Evolutionary conservation across 2,113 vertebrate genomes (phyloP).

Genomic region (Odocoileus hemionus): DNA sequence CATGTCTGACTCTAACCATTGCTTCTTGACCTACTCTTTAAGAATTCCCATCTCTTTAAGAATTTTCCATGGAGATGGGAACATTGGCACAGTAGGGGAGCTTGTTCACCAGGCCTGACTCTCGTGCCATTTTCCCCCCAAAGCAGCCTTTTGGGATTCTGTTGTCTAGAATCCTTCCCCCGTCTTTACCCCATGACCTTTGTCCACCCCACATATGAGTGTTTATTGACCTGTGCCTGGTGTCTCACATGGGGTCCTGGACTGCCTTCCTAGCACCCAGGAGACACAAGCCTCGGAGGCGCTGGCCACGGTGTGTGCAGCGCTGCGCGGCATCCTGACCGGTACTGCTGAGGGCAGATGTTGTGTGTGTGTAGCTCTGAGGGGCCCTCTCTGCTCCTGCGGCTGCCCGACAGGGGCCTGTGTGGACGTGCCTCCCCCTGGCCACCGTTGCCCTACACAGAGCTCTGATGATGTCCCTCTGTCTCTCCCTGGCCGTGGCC

Average conservation of each 20-base stretch:
- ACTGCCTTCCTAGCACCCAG: background rate
- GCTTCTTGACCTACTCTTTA: background rate
- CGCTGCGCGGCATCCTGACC: background rate
- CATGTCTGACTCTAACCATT: background rate
- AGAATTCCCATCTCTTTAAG: background rate
- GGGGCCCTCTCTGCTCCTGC: background rate
- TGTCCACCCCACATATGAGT: background rate
- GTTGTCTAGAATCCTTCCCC: background rate
- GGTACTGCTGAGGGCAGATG: background rate
- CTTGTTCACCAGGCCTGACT: background rate
- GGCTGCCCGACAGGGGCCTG: background rate
- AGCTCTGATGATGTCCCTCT: background rate
- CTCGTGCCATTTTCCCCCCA: background rate
- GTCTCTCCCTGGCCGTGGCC: background rate
- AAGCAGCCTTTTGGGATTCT: background rate
- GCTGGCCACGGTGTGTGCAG: fast-evolving
- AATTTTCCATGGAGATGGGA: background rate
- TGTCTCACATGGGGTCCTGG: background rate
- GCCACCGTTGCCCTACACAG: background rate
- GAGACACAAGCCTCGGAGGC: too few species aligned
- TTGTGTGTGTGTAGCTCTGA: background rate
- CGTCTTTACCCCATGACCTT: background rate
- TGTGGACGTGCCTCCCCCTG: background rate
- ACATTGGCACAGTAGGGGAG: background rate
- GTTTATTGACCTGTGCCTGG: background rate